Conservation (phyloP, 2,888 invertebrate genomes). For the Tenodera sinensis region DNA sequence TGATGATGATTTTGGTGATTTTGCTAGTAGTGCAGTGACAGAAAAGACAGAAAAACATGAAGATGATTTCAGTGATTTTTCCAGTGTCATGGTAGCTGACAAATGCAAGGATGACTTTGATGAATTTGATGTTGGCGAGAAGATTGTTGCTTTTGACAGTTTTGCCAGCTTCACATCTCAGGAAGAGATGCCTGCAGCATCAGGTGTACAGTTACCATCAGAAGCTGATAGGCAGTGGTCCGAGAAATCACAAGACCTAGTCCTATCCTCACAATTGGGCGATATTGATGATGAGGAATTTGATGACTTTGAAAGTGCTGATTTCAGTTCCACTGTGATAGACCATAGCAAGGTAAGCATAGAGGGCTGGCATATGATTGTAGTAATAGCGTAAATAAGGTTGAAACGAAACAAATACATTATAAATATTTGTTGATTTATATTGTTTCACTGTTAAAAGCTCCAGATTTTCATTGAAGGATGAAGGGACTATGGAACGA, state of each 20-base stretch:
- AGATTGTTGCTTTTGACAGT: not conserved
- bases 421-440: too few species aligned
- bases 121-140: conserved; percentile 42
- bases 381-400: too few species aligned
- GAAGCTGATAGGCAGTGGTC: not conserved
- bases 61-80: conserved; percentile 33
- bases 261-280: not conserved
- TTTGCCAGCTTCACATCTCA: not conserved
- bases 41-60: not conserved
- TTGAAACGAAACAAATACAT: too few species aligned
- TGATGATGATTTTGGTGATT: conserved; percentile 3
- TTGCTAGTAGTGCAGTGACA: not conserved
- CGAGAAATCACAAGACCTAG: not conserved
- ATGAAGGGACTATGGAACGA: too few species aligned
- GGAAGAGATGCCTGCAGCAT: conserved; percentile 37
- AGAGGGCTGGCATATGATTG: too few species aligned
- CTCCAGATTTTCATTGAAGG: too few species aligned
- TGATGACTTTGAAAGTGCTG: conserved; percentile 33
- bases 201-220: not conserved
- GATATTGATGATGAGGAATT: conserved; percentile 31
- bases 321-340: conserved; percentile 37
- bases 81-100: not conserved
- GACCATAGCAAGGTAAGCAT: conserved; percentile 36
- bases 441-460: too few species aligned
- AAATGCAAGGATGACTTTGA: conserved; percentile 42